A percentile compares a stretch with the other conserved stretches of the same genome.
These are phyloP conservation scores for Lutjanus erythropterus DNA, from an alignment of 2,113 vertebrate genomes.

Conservation along the genomic window DNA sequence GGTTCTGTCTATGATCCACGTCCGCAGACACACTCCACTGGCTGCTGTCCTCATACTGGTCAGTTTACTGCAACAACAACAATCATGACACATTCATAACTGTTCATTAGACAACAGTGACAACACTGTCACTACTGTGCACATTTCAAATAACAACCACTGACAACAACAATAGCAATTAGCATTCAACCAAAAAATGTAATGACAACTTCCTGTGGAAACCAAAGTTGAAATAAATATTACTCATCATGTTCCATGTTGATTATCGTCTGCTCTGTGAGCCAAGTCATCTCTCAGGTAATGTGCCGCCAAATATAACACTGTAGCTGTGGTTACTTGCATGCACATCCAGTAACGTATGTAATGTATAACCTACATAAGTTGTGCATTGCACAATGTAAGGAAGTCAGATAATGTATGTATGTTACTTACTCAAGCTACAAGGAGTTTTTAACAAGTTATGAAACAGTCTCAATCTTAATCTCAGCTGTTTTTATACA, in stretches of 20 bases:
- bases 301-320: neutral
- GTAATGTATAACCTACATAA: too few relatives aligned
- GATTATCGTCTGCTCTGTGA: neutral
- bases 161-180: neutral
- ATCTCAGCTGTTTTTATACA: too few relatives aligned
- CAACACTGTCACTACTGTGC: neutral
- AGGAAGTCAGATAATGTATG: too few relatives aligned
- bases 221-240: neutral
- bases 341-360: too few relatives aligned
- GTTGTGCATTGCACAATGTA: too few relatives aligned
- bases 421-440: too few relatives aligned
- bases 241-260: neutral
- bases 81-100: too few relatives aligned
- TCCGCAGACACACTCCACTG: slow-evolving; percentile 95
- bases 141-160: neutral
- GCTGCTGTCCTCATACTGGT: slow-evolving; percentile 96
- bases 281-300: neutral
- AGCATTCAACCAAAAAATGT: neutral
- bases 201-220: neutral
- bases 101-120: neutral
- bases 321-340: slow-evolving; percentile 4
- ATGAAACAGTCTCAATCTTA: too few relatives aligned
- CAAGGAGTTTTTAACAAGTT: too few relatives aligned
- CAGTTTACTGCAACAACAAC: slow-evolving; percentile 67
- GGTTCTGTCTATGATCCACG: slow-evolving; percentile 97